phyloP scores from a whole-genome alignment of 2,797 vertebrate genomes.

The Etheostoma perlongum region DNA sequence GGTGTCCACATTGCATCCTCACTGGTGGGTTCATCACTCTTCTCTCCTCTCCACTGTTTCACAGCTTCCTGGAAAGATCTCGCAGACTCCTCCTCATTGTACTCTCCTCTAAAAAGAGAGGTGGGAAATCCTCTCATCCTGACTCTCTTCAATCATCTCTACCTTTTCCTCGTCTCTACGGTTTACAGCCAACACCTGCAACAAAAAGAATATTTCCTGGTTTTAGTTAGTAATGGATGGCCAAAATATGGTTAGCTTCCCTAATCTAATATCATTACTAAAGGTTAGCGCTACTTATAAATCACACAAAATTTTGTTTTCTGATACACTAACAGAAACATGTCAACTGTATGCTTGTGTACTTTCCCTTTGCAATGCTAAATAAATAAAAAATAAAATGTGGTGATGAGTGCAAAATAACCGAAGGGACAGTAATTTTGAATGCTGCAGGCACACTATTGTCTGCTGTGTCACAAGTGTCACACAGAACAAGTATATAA shows the following conservation, averaged over 20 bases:
- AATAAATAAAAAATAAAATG: conserved; percentile 4
- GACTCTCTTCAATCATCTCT: conserved; percentile 35
- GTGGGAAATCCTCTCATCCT: background rate
- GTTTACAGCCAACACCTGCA: conserved; percentile 67
- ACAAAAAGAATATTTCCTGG: conserved; percentile 24
- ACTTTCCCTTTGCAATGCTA: background rate
- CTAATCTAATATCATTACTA: background rate
- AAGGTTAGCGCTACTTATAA: background rate
- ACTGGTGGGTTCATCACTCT: conserved; percentile 16
- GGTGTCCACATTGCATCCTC: conserved; percentile 14
- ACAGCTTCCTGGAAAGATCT: conserved; percentile 88
- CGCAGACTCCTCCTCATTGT: conserved; percentile 86
- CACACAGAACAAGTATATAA: background rate
- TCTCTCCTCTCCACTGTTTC: conserved; percentile 83
- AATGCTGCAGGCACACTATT: background rate
- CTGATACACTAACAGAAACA: background rate
- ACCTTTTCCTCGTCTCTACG: conserved; percentile 44
- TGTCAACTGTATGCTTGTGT: background rate
- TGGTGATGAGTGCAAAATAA: conserved; percentile 25
- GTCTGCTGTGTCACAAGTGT: background rate
- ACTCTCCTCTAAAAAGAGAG: conserved; percentile 80
- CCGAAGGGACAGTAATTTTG: background rate
- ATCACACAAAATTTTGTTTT: conserved; percentile 6
- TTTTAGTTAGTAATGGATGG: background rate
- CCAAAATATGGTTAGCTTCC: background rate